phyloP scores from a whole-genome alignment of 2,113 vertebrate genomes.

The Gambusia affinis region DNA sequence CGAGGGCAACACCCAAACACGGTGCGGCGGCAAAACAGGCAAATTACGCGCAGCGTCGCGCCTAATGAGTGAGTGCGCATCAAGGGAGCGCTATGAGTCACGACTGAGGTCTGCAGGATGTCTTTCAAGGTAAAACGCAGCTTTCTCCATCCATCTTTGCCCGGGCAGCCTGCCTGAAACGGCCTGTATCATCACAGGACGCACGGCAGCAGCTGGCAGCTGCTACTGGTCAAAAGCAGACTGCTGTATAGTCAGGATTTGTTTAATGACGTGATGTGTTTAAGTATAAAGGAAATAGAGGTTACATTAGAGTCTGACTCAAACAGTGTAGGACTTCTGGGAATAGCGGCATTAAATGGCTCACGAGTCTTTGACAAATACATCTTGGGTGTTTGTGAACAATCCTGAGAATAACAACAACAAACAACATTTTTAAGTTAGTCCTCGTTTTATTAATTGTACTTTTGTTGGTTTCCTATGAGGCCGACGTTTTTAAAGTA shows the following conservation, averaged over 20 bases:
- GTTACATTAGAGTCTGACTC: background rate
- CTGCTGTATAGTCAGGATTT: conserved; percentile 3
- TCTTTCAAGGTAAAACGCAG: conserved; percentile 80
- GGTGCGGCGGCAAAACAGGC: conserved; percentile 61
- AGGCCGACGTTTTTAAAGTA: no score
- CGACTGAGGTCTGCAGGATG: conserved; percentile 74
- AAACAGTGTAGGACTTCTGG: background rate
- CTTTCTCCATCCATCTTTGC: conserved; percentile 27
- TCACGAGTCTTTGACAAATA: background rate
- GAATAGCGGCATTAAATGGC: background rate
- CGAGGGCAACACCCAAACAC: conserved; percentile 64
- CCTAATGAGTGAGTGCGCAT: conserved; percentile 55
- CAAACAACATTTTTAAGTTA: no score
- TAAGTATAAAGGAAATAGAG: background rate
- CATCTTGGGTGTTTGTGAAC: background rate
- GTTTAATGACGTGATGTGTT: conserved; percentile 6
- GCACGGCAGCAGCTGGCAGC: conserved; percentile 20
- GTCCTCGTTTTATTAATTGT: no score
- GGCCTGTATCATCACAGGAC: conserved; percentile 16
- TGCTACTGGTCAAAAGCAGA: conserved; percentile 2
- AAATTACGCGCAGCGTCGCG: conserved; percentile 21
- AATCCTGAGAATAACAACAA: background rate
- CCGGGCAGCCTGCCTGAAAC: background rate
- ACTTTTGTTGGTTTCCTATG: no score
- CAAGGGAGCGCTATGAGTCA: conserved; percentile 67